phyloP scores from a whole-genome alignment of 2,113 vertebrate species.

The Clarias magur region DNA sequence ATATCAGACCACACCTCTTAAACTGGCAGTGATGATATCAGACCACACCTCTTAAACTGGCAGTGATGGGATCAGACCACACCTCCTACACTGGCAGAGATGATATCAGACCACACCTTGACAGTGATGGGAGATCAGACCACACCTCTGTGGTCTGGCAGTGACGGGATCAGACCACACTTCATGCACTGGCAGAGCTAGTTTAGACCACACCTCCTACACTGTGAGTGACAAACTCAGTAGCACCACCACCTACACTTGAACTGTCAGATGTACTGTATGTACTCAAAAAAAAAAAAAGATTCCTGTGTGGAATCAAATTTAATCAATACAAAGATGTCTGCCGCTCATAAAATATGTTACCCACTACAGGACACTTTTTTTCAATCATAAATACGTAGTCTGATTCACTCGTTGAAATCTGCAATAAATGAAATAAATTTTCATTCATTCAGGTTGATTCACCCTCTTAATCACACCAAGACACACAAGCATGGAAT shows the following conservation, averaged over 20 bases:
- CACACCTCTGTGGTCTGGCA: neutral
- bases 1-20: no score
- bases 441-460: neutral
- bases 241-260: neutral
- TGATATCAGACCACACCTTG: neutral
- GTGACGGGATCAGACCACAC: neutral
- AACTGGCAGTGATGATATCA: no score
- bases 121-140: neutral
- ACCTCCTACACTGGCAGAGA: no score
- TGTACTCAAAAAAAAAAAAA: neutral
- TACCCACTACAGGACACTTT: neutral
- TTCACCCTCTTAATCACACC: neutral
- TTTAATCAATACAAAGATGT: neutral
- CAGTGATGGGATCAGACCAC: no score
- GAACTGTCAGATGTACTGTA: neutral
- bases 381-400: neutral
- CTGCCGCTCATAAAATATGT: neutral
- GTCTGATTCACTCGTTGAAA: neutral
- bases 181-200: no score
- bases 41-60: no score
- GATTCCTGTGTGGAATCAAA: neutral
- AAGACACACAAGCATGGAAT: neutral
- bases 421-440: neutral
- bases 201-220: neutral
- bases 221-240: neutral